Percentiles rank a stretch among this genome's conserved stretches.
Evolutionary conservation across 2,797 vertebrate genomes (phyloP).

Genomic region (Lycodopsis pacificus): DNA sequence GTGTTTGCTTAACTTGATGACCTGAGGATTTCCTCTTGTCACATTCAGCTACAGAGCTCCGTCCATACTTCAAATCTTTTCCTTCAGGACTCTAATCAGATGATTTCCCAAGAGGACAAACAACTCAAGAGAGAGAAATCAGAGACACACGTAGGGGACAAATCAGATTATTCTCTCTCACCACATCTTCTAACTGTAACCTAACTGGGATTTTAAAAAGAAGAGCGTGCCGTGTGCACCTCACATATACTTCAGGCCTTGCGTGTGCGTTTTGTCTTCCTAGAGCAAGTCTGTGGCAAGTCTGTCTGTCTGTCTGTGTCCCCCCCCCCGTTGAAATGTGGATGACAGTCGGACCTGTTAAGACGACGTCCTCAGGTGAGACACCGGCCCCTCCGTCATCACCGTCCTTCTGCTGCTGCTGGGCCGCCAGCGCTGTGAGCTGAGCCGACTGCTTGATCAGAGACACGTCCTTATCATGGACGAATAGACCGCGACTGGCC

Average conservation of each 20-base stretch:
- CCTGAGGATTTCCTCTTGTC: neutral
- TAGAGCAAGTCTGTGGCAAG: too few relatives aligned
- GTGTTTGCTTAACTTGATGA: neutral
- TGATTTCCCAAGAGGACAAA: neutral
- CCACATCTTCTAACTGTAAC: too few relatives aligned
- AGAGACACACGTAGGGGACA: neutral
- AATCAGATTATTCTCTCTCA: neutral
- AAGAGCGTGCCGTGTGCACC: neutral
- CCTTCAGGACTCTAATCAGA: neutral
- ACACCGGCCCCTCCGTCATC: slow-evolving; percentile 59
- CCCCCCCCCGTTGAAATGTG: neutral
- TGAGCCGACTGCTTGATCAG: slow-evolving; percentile 95
- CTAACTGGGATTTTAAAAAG: neutral
- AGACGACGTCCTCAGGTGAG: slow-evolving; percentile 77
- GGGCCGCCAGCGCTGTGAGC: slow-evolving; percentile 92
- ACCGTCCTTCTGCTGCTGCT: slow-evolving; percentile 86
- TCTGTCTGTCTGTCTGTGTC: too few relatives aligned
- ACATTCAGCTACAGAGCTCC: too few relatives aligned
- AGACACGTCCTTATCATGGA: slow-evolving; percentile 89
- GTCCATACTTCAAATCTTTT: neutral
- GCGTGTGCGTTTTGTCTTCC: too few relatives aligned
- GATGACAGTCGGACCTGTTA: slow-evolving; percentile 82
- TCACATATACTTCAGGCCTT: neutral
- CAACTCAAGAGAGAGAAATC: neutral
- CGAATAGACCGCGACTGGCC: too few relatives aligned